Evolutionary conservation across 2,888 invertebrate genomes (phyloP), one percentile per base, ranked within the genome.

Genomic region (Eupithecia subfuscata): DNA sequence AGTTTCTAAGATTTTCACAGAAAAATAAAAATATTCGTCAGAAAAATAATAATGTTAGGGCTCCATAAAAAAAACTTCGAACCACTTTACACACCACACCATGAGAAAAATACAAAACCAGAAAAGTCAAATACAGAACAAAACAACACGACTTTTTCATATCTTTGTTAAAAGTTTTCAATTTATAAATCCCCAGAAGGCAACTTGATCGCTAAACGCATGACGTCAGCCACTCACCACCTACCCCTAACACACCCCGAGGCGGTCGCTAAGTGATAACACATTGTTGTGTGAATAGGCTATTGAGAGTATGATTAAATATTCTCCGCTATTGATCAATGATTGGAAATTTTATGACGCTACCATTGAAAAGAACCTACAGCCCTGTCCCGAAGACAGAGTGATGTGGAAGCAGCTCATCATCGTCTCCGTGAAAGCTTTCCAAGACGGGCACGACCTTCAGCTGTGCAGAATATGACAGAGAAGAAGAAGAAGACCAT

Each of bases 281-380:
- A 75, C 73, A 70, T 75, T 81, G 81, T 81, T 74, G 73, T 69
- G 71, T 75, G 72, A 77, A 75, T 43, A 69, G 56, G 71, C 77
- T 70, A 70, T 75, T 70, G 74, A 37, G 37, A 37, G 37, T 37
- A 37, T 37, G 0, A 37, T 37, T 37, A 37, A 37, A 37, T 37
- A 37, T 37, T 37, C 6, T 37, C 37, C 8, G 7, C 2, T 37
- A 37, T 75, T 70, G 73, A 76, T 74, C 70, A 75, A 75, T 76
- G 75, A 81, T 79, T 73, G 78, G 63, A 5, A 67, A 67, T 75
- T 76, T 76, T 78, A 78, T 81, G 81, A 81, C 65, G 74, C 64
- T 30, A 70, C 77, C 74, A 71, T 81, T 77, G 79, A 30, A 81
- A 76, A 76, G n/a, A n/a, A n/a, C n/a, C n/a, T n/a, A n/a, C n/a